These are phyloP conservation scores for Penaeus japonicus DNA, from an alignment of 1,140 invertebrate species.

Conservation along the genomic window DNA sequence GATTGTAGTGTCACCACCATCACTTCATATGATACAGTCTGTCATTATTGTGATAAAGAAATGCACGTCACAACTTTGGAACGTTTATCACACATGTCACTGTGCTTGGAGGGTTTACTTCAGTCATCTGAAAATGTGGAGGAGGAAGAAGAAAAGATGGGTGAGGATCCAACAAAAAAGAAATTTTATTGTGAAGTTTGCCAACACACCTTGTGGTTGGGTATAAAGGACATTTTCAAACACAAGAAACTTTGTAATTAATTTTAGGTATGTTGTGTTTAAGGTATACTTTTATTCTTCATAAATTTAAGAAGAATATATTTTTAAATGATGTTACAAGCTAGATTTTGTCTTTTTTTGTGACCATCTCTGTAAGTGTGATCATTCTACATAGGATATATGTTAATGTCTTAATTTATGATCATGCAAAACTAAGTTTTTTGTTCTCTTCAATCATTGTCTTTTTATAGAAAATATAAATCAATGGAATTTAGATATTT, in stretches of 20 bases:
- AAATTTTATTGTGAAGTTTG: conserved; percentile 45
- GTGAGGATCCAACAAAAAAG: conserved; percentile 35
- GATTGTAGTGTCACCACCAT: conserved; percentile 47
- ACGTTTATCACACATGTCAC: conserved; percentile 46
- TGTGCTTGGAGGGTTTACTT: conserved; percentile 18
- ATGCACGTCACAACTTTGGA: conserved; percentile 47
- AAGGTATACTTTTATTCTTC: not conserved
- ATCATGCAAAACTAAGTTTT: too few relatives aligned
- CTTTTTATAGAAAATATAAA: too few relatives aligned
- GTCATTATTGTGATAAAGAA: conserved; percentile 51
- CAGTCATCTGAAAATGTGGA: conserved; percentile 14
- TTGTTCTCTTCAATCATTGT: too few relatives aligned
- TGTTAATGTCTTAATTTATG: too few relatives aligned
- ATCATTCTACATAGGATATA: too few relatives aligned
- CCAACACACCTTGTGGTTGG: conserved; percentile 43
- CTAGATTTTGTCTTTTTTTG: too few relatives aligned
- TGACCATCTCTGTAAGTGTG: too few relatives aligned
- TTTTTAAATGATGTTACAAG: too few relatives aligned
- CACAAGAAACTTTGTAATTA: conserved; percentile 40
- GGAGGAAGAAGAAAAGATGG: not conserved
- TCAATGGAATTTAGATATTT: too few relatives aligned
- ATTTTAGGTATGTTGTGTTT: not conserved
- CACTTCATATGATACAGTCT: conserved; percentile 44
- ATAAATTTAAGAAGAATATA: too few relatives aligned
- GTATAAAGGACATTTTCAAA: conserved; percentile 48